Base-by-base conservation (phyloP, 92 coral and sea anemone genomes). In the Parazoanthus swiftii region DNA sequence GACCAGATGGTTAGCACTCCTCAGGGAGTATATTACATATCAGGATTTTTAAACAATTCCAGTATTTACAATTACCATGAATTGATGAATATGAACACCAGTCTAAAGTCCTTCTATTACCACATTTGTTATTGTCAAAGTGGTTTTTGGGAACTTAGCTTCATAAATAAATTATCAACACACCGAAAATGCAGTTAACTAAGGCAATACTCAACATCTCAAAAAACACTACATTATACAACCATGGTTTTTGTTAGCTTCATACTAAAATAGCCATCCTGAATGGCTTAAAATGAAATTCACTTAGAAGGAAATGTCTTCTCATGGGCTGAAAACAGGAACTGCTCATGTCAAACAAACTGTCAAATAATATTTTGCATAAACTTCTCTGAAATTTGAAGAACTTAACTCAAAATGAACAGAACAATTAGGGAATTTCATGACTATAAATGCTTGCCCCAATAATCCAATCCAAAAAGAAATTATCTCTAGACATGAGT, bases 1-100 rank as follows among this genome's bases (percentile, higher is more conserved):
- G 56, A 58, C 66, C 96, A 95, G 92, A 92, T 95, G 98, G 91
- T 80, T 23, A 77, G 83, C 43, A 89, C 85, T 84, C 86, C 90
- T 91, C 83, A 82, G 88, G 94, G 92, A 95, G 98, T 95, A 90
- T 92, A 93, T 95, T 95, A 95, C 95, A 89, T 86, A 93, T 91
- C 94, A 93, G 65, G 90, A 91, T 81, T 93, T 95, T 86, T 90
- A 91, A 91, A 95, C 98, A 93, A 87, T 50, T 85, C 91, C 89
- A 91, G 91, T 95, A 89, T 93, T 93, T 88, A 95, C 94, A 91
- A 91, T 91, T 90, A 86, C 86, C 92, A 92, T 46, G 88, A 86
- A 90, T 89, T 77, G 77, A 70, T 86, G 93, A 91, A 95, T 90
- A 80, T 81, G 85, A 88, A 67, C 96, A 95, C 93, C 93, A 77